A percentile compares a stretch with the other conserved stretches of the same genome.
These are phyloP conservation scores for Zoanthus sansibaricus DNA, from an alignment of 92 coral and sea anemone genomes.

Conservation along the genomic window DNA sequence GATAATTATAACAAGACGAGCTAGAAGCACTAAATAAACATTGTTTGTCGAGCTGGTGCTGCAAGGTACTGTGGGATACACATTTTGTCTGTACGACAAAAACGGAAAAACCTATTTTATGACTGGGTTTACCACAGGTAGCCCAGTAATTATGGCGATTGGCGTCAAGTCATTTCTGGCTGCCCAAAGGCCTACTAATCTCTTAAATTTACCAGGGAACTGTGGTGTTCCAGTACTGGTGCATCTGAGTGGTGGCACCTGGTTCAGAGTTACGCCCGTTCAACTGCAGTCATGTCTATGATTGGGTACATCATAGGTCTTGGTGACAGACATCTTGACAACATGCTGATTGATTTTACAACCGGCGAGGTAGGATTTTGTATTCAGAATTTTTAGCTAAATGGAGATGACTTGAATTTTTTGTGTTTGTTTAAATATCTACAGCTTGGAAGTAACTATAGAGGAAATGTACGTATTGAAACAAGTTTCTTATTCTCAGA, in stretches of 20 bases:
- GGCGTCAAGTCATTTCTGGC: too few species aligned
- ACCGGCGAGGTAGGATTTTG: conserved; percentile 86
- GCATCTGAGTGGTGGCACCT: conserved; percentile 98
- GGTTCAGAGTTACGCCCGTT: conserved; percentile 93
- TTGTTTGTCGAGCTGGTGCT: too few species aligned
- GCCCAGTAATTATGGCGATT: too few species aligned
- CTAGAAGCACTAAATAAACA: too few species aligned
- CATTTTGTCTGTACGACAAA: too few species aligned
- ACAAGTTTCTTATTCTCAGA: too few species aligned
- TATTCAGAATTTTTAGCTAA: neutral
- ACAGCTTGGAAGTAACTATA: too few species aligned
- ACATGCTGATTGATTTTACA: conserved; percentile 97
- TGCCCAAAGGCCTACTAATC: neutral
- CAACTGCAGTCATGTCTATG: conserved; percentile 99
- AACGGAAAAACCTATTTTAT: too few species aligned
- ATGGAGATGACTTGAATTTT: neutral
- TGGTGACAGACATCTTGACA: conserved; percentile 97
- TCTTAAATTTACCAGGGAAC: conserved; percentile 67
- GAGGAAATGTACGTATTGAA: too few species aligned
- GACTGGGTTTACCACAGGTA: too few species aligned
- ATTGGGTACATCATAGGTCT: conserved; percentile 97
- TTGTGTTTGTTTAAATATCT: neutral
- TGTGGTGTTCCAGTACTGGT: conserved; percentile 99
- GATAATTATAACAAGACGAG: too few species aligned
- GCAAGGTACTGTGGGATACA: too few species aligned